A percentile compares a stretch with the other conserved stretches of the same genome.
Evolutionary conservation across 2,113 vertebrate genomes (phyloP).

Genomic region (Tamias sibiricus): DNA sequence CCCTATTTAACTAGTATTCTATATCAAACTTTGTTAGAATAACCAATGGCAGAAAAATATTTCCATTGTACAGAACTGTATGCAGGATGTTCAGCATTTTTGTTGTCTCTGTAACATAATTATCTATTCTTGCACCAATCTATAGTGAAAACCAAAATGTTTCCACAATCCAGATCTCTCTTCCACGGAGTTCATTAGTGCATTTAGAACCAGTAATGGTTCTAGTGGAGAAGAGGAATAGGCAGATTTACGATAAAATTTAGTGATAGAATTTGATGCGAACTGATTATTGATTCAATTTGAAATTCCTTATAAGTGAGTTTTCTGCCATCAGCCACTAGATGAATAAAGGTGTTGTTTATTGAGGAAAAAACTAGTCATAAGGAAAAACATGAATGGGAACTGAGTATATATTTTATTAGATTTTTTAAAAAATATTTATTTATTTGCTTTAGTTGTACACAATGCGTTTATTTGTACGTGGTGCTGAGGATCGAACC

Average conservation of each 20-base stretch:
- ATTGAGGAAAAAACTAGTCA: background rate
- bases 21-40: background rate
- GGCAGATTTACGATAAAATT: background rate
- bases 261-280: background rate
- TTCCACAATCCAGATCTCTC: background rate
- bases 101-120: background rate
- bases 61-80: background rate
- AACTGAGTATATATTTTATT: background rate
- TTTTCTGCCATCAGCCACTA: background rate
- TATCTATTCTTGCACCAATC: background rate
- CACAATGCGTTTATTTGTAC: no score
- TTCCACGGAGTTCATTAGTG: accelerated
- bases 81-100: background rate
- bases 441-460: no score
- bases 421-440: no score
- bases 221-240: background rate
- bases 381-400: background rate
- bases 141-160: background rate
- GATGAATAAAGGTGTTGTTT: background rate
- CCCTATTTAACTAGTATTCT: background rate
- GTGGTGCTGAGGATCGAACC: no score
- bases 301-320: background rate
- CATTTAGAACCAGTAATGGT: background rate
- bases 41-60: background rate
- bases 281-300: background rate